phyloP scores from a whole-genome alignment of 2,113 vertebrate species.

The Mesoclemmys tuberculata region DNA sequence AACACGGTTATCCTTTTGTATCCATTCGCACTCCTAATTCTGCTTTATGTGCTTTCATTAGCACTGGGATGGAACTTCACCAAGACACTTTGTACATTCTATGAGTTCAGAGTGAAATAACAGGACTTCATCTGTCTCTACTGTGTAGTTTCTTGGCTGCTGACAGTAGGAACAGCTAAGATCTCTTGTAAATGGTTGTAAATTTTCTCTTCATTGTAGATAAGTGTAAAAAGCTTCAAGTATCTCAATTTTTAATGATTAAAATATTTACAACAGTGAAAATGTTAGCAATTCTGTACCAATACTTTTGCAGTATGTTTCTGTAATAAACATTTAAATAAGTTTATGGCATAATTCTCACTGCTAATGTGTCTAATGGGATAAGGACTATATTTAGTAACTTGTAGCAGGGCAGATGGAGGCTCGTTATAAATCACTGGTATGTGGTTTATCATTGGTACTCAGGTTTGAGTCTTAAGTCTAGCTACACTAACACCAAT shows the following conservation, averaged over 20 bases:
- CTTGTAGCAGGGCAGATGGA: neutral
- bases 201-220: conserved; percentile 78
- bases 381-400: neutral
- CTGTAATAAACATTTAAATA: conserved; percentile 72
- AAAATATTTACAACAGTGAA: conserved; percentile 76
- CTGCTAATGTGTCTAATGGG: conserved; percentile 33
- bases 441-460: neutral
- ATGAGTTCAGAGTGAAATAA: conserved; percentile 92
- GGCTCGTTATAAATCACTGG: neutral
- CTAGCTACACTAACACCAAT: neutral
- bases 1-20: conserved; percentile 95
- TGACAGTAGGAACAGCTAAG: conserved; percentile 25
- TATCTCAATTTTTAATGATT: conserved; percentile 56
- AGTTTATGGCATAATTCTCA: conserved; percentile 51
- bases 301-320: conserved; percentile 69
- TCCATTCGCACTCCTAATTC: conserved; percentile 88
- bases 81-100: conserved; percentile 91
- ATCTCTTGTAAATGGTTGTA: conserved; percentile 73
- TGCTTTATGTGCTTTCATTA: conserved; percentile 93
- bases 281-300: conserved; percentile 63
- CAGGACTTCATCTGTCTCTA: neutral
- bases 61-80: conserved; percentile 98
- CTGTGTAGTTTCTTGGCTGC: neutral
- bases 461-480: neutral
- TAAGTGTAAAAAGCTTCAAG: conserved; percentile 69